A percentile compares a stretch with the other conserved stretches of the same genome.
These are phyloP conservation scores for Cherax destructor DNA, from an alignment of 1,140 invertebrate genomes.

Conservation along the genomic window DNA sequence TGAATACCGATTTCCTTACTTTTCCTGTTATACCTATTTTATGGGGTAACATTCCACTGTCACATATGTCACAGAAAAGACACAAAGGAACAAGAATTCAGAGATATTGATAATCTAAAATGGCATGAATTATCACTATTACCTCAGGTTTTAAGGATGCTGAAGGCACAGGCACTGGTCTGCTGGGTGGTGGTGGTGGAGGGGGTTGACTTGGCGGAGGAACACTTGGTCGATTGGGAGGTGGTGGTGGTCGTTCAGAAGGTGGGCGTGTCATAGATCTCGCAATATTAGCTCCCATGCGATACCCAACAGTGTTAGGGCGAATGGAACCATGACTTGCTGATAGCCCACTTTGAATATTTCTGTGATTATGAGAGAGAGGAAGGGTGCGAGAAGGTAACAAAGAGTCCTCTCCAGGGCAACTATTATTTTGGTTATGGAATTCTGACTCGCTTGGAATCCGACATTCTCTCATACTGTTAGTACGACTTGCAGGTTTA, in stretches of 20 bases:
- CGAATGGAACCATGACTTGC: constrained; percentile 72
- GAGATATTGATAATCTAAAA: no score
- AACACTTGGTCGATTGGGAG: constrained; percentile 56
- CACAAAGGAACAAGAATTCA: no score
- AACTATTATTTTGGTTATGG: constrained; percentile 8
- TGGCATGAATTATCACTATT: background rate
- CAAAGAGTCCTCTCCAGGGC: constrained; percentile 23
- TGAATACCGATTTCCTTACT: no score
- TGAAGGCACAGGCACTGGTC: background rate
- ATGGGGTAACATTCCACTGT: no score
- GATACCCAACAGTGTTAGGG: constrained; percentile 72
- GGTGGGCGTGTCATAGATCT: constrained; percentile 65
- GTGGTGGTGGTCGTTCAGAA: constrained; percentile 74
- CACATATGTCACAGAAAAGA: no score
- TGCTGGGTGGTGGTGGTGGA: constrained; percentile 25
- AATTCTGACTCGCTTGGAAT: constrained; percentile 40
- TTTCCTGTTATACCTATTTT: no score
- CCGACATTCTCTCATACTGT: constrained; percentile 49
- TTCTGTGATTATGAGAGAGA: constrained; percentile 20
- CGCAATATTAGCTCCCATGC: constrained; percentile 15
- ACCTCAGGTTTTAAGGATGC: constrained; percentile 23
- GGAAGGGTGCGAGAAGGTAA: constrained; percentile 34
- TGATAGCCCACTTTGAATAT: constrained; percentile 38
- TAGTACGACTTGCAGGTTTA: constrained; percentile 42
- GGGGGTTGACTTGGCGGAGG: constrained; percentile 42